Base-by-base conservation (phyloP, 2,797 vertebrate genomes). In the Pseudomugil tenellus region DNA sequence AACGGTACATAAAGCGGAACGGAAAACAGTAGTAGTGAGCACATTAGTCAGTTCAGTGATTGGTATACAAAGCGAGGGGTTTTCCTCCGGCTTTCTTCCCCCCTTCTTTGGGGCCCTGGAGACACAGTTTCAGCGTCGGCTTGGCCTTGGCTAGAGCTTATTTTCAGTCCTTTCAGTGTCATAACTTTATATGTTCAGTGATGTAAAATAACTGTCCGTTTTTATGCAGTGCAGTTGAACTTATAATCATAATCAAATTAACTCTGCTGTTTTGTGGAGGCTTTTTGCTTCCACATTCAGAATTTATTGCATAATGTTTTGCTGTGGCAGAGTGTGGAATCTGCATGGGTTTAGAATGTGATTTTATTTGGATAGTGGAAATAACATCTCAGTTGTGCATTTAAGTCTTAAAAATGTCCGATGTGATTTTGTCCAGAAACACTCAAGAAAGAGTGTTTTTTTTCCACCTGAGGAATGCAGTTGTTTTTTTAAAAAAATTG, bases 1-100 rank as follows among this genome's bases (percentile, higher is more conserved):
- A 93, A 93, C 91, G 85, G 87, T 89, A 92, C 92, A 92, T 93
- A 90, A 92, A 93, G 90, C 83, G 83, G 84, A 92, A 93, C 87
- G 90, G 91, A 93, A 94, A 94, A 93, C 92, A 93, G 92, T 93
- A 92, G 90, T 90, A 87, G 83, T 85, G 88, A 75, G 82, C 68
- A 83, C 87, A 89, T 92, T 92, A 92, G 90, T 92, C 91, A 92
- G 90, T 91, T 87, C 84, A 82, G 85, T 76, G 75, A 84, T 87
- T 89, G 91, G 85, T 91, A 91, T 80, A 88, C 91, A 91, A 92
- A 92, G 91, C 87, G 61, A 84, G 81, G 86, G 83, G 80, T 85
- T 93, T 91, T 91, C 86, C 88, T 90, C 74, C 76, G 75, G 75
- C 80, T 85, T 83, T 84, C 80, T n/a, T n/a, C 79, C 81, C 80